phyloP scores from a whole-genome alignment of 2,113 vertebrate genomes.

The Bubo bubo region DNA sequence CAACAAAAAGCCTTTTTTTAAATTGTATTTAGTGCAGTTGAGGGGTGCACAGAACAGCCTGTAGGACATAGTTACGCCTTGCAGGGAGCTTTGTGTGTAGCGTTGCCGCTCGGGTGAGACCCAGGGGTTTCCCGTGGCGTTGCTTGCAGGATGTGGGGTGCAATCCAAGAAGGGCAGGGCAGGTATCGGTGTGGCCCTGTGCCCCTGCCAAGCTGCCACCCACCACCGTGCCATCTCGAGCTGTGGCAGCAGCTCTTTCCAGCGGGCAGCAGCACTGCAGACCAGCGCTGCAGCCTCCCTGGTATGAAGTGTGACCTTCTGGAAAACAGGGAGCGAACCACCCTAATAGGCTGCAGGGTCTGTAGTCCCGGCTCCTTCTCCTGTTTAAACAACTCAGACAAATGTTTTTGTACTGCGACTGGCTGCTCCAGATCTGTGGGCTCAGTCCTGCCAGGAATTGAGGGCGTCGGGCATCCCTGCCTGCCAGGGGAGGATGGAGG shows the following conservation, averaged over 20 bases:
- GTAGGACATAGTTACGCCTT: rapidly evolving
- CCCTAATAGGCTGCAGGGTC: neutral
- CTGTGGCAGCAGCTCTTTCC: neutral
- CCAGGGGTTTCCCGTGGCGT: neutral
- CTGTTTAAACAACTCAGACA: neutral
- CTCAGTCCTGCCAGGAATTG: neutral
- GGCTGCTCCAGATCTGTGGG: neutral
- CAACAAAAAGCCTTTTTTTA: neutral
- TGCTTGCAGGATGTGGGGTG: neutral
- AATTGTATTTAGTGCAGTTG: neutral
- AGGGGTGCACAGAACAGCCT: neutral
- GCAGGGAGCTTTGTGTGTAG: neutral
- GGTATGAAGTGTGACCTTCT: neutral
- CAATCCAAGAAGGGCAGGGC: too few relatives aligned
- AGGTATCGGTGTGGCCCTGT: rapidly evolving
- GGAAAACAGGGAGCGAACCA: neutral
- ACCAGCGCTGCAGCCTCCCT: neutral
- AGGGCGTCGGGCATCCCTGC: neutral
- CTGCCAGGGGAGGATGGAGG: neutral
- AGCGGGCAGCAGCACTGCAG: neutral
- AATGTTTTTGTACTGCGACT: neutral
- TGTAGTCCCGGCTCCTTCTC: neutral
- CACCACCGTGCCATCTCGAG: rapidly evolving
- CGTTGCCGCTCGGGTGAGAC: neutral
- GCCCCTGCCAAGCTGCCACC: neutral